Percentiles rank a stretch among this genome's conserved stretches.
phyloP scores from a whole-genome alignment of 2,888 invertebrate species.

The Apotomis capreana region DNA sequence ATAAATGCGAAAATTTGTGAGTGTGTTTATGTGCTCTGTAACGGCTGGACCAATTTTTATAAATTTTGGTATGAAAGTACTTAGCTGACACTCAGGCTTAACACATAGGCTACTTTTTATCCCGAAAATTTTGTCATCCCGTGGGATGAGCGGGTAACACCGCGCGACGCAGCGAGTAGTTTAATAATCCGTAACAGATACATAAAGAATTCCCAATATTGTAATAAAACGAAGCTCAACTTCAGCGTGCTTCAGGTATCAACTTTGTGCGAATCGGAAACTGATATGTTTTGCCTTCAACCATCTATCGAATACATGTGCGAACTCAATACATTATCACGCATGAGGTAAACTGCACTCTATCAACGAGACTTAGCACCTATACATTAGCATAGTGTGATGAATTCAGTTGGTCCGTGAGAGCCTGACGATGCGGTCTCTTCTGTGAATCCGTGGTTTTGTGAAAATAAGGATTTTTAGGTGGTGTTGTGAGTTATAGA shows the following conservation, averaged over 20 bases:
- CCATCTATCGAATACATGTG: constrained; percentile 5
- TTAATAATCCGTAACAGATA: too few species aligned
- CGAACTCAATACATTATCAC: neutral
- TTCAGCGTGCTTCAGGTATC: neutral
- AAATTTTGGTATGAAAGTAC: too few species aligned
- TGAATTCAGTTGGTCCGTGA: constrained; percentile 17
- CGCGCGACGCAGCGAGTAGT: too few species aligned
- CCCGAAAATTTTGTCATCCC: too few species aligned
- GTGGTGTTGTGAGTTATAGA: constrained; percentile 17
- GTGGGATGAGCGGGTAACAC: too few species aligned
- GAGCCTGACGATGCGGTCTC: constrained; percentile 26
- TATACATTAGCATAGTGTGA: constrained; percentile 10
- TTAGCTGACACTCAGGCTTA: too few species aligned
- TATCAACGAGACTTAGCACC: neutral
- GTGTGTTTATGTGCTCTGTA: too few species aligned
- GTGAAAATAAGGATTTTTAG: constrained; percentile 20
- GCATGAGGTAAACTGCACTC: neutral
- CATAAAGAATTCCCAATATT: too few species aligned
- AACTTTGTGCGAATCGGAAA: constrained; percentile 3
- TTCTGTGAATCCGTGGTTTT: constrained; percentile 18
- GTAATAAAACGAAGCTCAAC: too few species aligned
- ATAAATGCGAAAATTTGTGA: too few species aligned
- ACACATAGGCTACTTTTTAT: too few species aligned
- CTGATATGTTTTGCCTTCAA: constrained; percentile 9
- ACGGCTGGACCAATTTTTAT: too few species aligned